Percentiles rank a stretch among this genome's conserved stretches.
Conservation (phyloP, 1,140 invertebrate species). For the Heliconius hermathena region DNA sequence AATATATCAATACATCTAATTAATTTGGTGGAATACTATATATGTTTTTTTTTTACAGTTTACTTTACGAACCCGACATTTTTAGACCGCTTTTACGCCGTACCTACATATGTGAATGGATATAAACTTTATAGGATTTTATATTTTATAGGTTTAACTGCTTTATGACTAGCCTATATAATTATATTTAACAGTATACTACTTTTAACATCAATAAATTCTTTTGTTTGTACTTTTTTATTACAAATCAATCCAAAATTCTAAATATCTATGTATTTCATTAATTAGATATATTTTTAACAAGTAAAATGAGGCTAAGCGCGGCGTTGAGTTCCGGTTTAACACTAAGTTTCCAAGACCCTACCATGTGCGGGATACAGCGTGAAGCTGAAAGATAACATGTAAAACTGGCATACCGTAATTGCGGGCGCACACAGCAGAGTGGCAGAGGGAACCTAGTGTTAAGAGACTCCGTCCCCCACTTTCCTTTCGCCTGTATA, state of each 20-base stretch:
- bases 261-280: too few species aligned
- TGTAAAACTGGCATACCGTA: too few species aligned
- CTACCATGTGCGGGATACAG: too few species aligned
- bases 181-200: background rate
- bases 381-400: too few species aligned
- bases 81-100: conserved; percentile 61
- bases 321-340: too few species aligned
- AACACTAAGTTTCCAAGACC: too few species aligned
- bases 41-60: background rate
- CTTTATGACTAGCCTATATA: conserved; percentile 44
- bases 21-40: background rate
- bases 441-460: too few species aligned
- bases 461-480: too few species aligned
- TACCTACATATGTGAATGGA: conserved; percentile 54
- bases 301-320: too few species aligned
- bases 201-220: background rate
- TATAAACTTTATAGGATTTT: conserved; percentile 68
- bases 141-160: conserved; percentile 60
- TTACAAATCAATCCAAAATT: too few species aligned
- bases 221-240: background rate
- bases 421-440: too few species aligned
- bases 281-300: too few species aligned
- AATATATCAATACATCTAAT: background rate
- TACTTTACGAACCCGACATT: conserved; percentile 38
- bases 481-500: conserved; percentile 3